Evolutionary conservation across 2,888 invertebrate species (phyloP).

Genomic region (Oeneis ivallda): DNA sequence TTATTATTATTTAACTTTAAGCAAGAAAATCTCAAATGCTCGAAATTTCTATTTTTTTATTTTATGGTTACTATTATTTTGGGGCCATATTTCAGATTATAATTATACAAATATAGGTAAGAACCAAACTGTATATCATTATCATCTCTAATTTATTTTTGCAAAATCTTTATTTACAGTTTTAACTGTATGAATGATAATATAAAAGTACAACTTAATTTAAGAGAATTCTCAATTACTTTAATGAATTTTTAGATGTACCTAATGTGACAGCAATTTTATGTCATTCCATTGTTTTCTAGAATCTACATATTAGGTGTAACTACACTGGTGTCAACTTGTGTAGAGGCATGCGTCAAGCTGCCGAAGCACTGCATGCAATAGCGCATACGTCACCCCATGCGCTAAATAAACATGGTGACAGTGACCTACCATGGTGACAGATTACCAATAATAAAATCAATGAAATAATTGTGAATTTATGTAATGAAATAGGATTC

Average conservation of each 20-base stretch:
- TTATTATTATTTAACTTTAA: background rate
- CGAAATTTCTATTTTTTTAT: background rate
- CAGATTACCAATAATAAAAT: too few species aligned
- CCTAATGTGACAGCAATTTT: background rate
- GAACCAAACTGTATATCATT: background rate
- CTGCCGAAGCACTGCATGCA: too few species aligned
- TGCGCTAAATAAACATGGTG: too few species aligned
- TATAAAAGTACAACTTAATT: background rate
- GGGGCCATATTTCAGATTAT: background rate
- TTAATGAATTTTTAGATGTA: slow-evolving; percentile 1
- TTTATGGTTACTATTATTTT: background rate
- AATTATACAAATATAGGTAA: background rate
- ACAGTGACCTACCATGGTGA: too few species aligned
- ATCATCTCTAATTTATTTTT: background rate
- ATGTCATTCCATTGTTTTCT: slow-evolving; percentile 6
- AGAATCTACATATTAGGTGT: too few species aligned
- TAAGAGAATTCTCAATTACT: slow-evolving; percentile 15
- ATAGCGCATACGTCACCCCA: too few species aligned
- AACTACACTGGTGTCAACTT: too few species aligned
- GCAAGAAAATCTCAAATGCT: background rate
- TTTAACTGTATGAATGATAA: background rate
- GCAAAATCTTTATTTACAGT: background rate
- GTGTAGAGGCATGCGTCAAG: too few species aligned
- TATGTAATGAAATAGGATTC: too few species aligned
- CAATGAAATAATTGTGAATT: too few species aligned